phyloP scores from a whole-genome alignment of 1,140 invertebrate species.

The Orchestia grillus region DNA sequence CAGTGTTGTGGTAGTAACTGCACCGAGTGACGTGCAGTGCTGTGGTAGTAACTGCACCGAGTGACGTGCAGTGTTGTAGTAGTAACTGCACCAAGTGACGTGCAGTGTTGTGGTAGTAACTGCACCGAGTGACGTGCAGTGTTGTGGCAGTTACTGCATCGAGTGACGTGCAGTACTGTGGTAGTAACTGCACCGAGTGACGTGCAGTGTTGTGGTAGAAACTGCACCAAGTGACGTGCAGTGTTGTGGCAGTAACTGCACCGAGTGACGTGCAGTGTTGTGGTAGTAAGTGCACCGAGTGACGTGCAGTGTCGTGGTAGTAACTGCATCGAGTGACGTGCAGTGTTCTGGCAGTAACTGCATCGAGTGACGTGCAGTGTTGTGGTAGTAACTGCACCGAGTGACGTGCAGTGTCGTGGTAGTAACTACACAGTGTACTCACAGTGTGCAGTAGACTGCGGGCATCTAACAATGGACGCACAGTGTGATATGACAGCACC shows the following conservation, averaged over 20 bases:
- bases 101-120: neutral
- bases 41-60: neutral
- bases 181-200: neutral
- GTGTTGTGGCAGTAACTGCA: too few relatives aligned
- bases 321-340: neutral
- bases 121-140: neutral
- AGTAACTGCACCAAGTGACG: neutral
- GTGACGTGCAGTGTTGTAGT: neutral
- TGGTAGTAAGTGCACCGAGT: too few relatives aligned
- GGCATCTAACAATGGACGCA: too few relatives aligned
- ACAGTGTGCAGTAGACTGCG: neutral
- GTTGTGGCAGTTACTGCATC: neutral
- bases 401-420: too few relatives aligned
- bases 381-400: too few relatives aligned
- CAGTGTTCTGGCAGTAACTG: neutral
- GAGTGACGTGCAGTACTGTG: neutral
- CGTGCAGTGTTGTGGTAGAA: too few relatives aligned
- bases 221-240: too few relatives aligned
- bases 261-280: too few relatives aligned
- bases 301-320: too few relatives aligned
- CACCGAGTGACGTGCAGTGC: neutral
- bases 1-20: neutral
- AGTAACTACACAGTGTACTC: too few relatives aligned
- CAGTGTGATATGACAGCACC: neutral
- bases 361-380: neutral